Conservation (phyloP, 64 coral and sea anemone genomes). For the Stichodactyla mertensii region DNA sequence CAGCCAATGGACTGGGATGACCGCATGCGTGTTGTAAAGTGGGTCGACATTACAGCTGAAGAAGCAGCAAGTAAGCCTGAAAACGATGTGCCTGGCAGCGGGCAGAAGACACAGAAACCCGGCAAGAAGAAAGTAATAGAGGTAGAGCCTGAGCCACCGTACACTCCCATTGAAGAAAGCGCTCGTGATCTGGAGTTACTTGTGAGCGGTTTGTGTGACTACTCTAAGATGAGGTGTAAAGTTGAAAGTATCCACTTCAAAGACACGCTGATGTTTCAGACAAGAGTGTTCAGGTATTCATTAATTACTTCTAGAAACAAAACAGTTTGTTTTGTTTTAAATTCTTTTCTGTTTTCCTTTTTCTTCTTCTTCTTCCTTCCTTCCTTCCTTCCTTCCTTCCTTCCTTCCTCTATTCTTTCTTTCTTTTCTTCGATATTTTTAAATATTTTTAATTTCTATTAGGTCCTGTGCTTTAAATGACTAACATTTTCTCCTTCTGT, state of each 20-base stretch:
- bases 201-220: conserved; percentile 79
- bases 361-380: neutral
- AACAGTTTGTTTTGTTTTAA: neutral
- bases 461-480: neutral
- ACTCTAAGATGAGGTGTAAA: conserved; percentile 70
- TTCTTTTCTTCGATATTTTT: neutral
- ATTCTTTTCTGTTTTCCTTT: neutral
- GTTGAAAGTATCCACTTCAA: conserved; percentile 78
- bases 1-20: conserved; percentile 89
- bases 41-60: conserved; percentile 61
- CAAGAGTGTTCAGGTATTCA: conserved; percentile 84
- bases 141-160: conserved; percentile 81
- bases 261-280: conserved; percentile 98
- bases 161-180: conserved; percentile 65
- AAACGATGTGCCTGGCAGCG: conserved; percentile 37
- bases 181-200: conserved; percentile 60
- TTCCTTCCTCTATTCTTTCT: neutral
- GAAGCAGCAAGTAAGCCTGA: conserved; percentile 27
- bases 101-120: conserved; percentile 41
- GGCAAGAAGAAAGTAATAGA: conserved; percentile 89
- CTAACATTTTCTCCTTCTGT: neutral
- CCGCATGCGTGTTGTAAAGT: conserved; percentile 88
- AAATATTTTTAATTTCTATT: neutral
- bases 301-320: neutral
- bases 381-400: neutral